A percentile compares a stretch with the other conserved stretches of the same genome.
Evolutionary conservation across 1,140 invertebrate species (phyloP).

Genomic region (Drosophila mayri): DNA sequence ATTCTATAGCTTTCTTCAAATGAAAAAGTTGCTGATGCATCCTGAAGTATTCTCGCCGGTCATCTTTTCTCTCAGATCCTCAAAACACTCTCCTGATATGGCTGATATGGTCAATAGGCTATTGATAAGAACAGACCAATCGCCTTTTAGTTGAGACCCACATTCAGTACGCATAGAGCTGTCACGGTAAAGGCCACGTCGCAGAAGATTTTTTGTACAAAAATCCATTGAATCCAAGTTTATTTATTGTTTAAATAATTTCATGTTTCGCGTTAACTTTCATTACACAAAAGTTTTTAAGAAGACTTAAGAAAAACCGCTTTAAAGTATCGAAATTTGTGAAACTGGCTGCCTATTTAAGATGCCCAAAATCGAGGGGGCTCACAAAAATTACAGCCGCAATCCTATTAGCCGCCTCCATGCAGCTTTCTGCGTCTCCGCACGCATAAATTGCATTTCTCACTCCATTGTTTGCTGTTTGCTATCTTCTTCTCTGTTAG

Average conservation of each 20-base stretch:
- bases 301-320: neutral
- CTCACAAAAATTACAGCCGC: constrained; percentile 49
- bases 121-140: neutral
- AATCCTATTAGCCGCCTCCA: constrained; percentile 54
- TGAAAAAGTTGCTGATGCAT: neutral
- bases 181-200: neutral
- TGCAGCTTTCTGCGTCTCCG: neutral
- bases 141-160: neutral
- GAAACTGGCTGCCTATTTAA: neutral
- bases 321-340: neutral
- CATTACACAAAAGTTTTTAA: neutral
- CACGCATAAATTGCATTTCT: constrained; percentile 55
- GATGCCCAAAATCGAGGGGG: neutral
- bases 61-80: too few relatives aligned
- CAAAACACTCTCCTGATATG: neutral
- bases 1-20: neutral
- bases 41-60: neutral
- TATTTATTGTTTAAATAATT: neutral
- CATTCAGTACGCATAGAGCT: neutral
- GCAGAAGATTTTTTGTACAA: neutral
- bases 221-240: neutral
- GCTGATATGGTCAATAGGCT: neutral
- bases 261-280: neutral
- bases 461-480: constrained; percentile 27
- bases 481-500: constrained; percentile 39